Evolutionary conservation across 2,888 invertebrate species (phyloP), one percentile per base, ranked within the genome.

Genomic region (Caenorhabditis japonica): DNA sequence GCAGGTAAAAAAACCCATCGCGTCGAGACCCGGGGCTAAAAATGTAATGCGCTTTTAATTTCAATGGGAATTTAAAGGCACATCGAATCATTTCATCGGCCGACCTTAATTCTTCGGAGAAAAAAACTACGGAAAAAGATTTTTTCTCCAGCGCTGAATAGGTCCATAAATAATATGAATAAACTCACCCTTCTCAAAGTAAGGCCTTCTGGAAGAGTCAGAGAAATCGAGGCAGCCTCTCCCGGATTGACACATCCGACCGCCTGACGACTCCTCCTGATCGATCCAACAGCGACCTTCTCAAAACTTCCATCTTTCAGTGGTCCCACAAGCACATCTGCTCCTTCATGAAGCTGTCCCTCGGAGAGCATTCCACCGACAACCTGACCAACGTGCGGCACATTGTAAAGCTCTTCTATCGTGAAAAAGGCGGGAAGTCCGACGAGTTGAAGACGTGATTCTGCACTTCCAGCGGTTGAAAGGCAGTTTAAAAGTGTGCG

Each of bases 201-300:
- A 1, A 74, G 49, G n/a, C 56, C 58, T 21, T 55, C 60, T 8
- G 68, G 39, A 8, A 77, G 80, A 81, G 91, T 91, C 4, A 95
- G 88, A 23, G 93, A 92, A 39, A 94, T 88, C 3, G 94, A 93
- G 0, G 95, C 95, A 80, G 94, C 93, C 88, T 96, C 95, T 0
- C 94, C 94, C 0, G 94, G 94, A 72, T 93, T 91, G 2, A 95
- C 96, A 59, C 92, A 90, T 41, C 94, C 91, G 87, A 95, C 94
- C 0, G 95, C 94, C 5, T 95, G 93, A 79, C 95, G 92, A 89
- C 97, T 95, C 33, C 85, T 61, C n/a, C 80, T 68, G 15, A 85
- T 80, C 21, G 94, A 94, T 78, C 92, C 92, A 4, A 97, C 92
- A 13, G 90, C 90, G 0, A 58, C 68, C 47, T 72, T 69, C 39